phyloP scores from a whole-genome alignment of 1,140 invertebrate genomes.

The Psix sp. region DNA sequence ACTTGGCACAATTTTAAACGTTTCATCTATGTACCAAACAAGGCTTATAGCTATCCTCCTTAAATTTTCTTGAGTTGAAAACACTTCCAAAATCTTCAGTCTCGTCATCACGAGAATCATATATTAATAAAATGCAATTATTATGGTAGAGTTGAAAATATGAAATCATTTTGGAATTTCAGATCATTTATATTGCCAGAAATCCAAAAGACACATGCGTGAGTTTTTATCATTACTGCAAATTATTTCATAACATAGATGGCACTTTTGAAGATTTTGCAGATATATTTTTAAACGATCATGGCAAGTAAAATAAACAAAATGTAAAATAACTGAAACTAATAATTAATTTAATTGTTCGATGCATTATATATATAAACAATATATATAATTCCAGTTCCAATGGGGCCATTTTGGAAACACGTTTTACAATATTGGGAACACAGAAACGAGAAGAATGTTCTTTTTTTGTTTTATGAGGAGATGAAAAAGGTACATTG shows the following conservation, averaged over 20 bases:
- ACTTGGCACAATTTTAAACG: too few relatives aligned
- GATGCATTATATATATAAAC: too few relatives aligned
- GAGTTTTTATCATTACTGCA: constrained; percentile 92
- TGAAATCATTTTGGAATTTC: too few relatives aligned
- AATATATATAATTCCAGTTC: constrained; percentile 76
- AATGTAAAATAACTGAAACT: too few relatives aligned
- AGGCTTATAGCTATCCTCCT: too few relatives aligned
- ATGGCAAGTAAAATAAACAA: constrained; percentile 69
- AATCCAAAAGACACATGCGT: constrained; percentile 97
- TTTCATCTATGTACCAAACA: too few relatives aligned
- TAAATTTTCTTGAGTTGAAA: too few relatives aligned
- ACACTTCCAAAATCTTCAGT: too few relatives aligned
- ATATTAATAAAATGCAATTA: too few relatives aligned
- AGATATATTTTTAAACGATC: constrained; percentile 85
- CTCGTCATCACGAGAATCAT: too few relatives aligned
- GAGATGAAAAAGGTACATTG: constrained; percentile 84
- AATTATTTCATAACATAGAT: constrained; percentile 82
- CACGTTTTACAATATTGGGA: constrained; percentile 85
- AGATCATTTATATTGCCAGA: constrained; percentile 93
- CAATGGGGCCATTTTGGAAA: constrained; percentile 83
- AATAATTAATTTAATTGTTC: too few relatives aligned
- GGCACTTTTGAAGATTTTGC: constrained; percentile 89
- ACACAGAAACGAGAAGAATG: constrained; percentile 83
- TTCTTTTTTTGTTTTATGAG: constrained; percentile 90
- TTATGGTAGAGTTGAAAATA: too few relatives aligned